phyloP scores from a whole-genome alignment of 1,140 invertebrate species.

The Zaprionus camerounensis region DNA sequence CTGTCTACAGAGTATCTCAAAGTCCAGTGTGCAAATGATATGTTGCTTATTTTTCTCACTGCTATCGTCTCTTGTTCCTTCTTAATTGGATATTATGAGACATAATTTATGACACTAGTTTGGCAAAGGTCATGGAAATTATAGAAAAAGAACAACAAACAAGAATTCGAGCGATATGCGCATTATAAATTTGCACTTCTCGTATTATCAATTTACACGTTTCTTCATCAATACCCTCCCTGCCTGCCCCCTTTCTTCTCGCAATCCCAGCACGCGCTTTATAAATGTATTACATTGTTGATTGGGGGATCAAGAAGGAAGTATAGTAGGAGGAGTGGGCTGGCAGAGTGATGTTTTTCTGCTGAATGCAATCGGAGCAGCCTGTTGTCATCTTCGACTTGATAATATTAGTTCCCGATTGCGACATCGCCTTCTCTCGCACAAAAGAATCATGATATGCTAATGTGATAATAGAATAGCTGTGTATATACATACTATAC shows the following conservation, averaged over 20 bases:
- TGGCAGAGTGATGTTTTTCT: too few relatives aligned
- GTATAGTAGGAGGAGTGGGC: neutral
- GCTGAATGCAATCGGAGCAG: neutral
- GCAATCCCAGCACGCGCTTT: too few relatives aligned
- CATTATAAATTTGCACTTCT: neutral
- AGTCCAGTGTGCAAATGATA: neutral
- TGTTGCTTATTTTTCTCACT: neutral
- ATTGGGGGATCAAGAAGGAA: neutral
- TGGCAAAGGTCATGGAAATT: neutral
- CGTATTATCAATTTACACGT: neutral
- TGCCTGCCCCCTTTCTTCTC: too few relatives aligned
- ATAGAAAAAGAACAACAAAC: neutral
- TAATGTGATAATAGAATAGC: constrained; percentile 17
- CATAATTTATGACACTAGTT: neutral
- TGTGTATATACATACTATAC: neutral
- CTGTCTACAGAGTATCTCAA: neutral
- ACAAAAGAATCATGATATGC: constrained; percentile 4
- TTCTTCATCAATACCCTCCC: neutral
- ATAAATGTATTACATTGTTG: neutral
- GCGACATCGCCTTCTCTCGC: neutral
- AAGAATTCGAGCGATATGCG: neutral
- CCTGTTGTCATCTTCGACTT: constrained; percentile 14
- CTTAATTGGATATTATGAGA: neutral
- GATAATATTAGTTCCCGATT: constrained; percentile 31
- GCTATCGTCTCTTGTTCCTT: neutral